Evolutionary conservation across 2,113 vertebrate genomes (phyloP), one percentile per base, ranked within the genome.

Genomic region (Rhizomys pruinosus): DNA sequence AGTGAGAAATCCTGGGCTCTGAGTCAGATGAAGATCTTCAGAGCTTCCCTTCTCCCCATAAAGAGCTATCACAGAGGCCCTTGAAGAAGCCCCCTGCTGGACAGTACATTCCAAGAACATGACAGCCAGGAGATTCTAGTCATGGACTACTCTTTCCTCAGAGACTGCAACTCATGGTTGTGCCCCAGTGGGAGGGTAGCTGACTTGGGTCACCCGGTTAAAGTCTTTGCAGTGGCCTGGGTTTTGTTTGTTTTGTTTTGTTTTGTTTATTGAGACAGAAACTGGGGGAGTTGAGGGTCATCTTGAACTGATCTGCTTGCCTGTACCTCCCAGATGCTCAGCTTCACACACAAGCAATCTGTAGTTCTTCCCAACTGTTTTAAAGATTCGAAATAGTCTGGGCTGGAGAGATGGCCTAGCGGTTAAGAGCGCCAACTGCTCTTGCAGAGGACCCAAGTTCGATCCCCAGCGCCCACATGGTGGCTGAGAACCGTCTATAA

Each of bases 341-440:
- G 32, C 44, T 52, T 52, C 63, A 23, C 63, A 32, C 23, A 85
- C 5, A 11, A 63, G 22, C 34, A 69, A 22, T 23, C 22, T 3
- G 37, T 29, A 78, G 32, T 37, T 23, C 68, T 87, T 95, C 5
- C 22, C 59, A 20, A 57, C n/a, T 76, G 84, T 79, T 84, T 94
- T 92, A 87, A 90, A 80, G n/a, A 34, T 84, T 76, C 66, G 86
- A 92, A n/a, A n/a, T n/a, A n/a, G n/a, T n/a, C n/a, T n/a, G n/a
- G n/a, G n/a, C n/a, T n/a, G n/a, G n/a, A n/a, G n/a, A n/a, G n/a
- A n/a, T n/a, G n/a, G n/a, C n/a, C n/a, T n/a, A n/a, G n/a, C n/a
- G n/a, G n/a, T n/a, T n/a, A n/a, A n/a, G n/a, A n/a, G n/a, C n/a
- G n/a, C n/a, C n/a, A n/a, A n/a, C n/a, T n/a, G n/a, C n/a, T n/a